phyloP scores from a whole-genome alignment of 2,113 vertebrate species.

The Stictonetta naevosa region DNA sequence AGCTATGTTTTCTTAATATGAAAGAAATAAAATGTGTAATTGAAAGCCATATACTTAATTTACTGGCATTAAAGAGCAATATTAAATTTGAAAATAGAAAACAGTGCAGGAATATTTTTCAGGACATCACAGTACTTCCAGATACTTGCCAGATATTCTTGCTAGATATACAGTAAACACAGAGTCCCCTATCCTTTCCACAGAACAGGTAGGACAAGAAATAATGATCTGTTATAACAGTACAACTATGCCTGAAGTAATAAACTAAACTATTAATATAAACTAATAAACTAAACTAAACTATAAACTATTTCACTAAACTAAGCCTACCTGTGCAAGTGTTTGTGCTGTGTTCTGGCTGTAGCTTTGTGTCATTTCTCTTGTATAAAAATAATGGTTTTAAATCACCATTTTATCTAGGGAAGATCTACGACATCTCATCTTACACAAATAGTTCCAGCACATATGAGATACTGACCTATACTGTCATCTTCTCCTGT shows the following conservation, averaged over 20 bases:
- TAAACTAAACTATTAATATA: not conserved
- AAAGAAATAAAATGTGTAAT: not conserved
- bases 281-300: no score
- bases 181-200: not conserved
- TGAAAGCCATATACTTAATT: not conserved
- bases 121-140: not conserved
- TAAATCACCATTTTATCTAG: not conserved
- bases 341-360: not conserved
- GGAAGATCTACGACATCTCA: constrained; percentile 7
- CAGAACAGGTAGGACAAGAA: not conserved
- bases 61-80: not conserved
- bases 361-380: not conserved
- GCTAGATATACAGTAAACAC: not conserved
- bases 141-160: not conserved
- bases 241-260: not conserved
- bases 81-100: not conserved
- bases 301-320: not conserved
- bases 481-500: not conserved
- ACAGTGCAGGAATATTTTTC: not conserved
- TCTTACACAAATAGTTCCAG: constrained; percentile 22
- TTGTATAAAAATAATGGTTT: not conserved
- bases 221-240: not conserved
- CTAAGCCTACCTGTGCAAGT: not conserved
- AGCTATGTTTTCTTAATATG: not conserved
- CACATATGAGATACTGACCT: constrained; percentile 11